Percentiles rank a stretch among this genome's conserved stretches.
phyloP scores from a whole-genome alignment of 2,888 invertebrate genomes.

The Oxyteleia sp. region DNA sequence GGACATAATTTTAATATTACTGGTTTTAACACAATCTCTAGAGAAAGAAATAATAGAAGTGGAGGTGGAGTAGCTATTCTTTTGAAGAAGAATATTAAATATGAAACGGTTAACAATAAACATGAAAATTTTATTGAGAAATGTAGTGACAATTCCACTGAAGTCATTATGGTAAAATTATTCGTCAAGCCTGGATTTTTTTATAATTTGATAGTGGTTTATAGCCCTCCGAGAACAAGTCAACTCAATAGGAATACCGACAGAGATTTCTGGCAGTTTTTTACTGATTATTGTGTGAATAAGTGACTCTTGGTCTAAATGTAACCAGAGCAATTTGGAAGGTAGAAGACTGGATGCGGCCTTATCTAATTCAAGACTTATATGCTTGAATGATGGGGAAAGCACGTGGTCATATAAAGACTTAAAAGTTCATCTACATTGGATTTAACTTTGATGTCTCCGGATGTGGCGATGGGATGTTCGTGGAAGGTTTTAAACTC shows the following conservation, averaged over 20 bases:
- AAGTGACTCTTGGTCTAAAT: not conserved
- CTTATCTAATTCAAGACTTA: not conserved
- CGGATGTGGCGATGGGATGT: not conserved
- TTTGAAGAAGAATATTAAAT: constrained; percentile 14
- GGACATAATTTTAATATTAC: not conserved
- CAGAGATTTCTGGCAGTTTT: not conserved
- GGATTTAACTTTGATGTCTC: constrained; percentile 15
- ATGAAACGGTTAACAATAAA: constrained; percentile 1
- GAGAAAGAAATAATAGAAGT: not conserved
- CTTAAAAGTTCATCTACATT: not conserved
- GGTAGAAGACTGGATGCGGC: not conserved
- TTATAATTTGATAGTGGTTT: constrained; percentile 1
- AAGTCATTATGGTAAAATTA: not conserved
- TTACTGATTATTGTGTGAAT: not conserved
- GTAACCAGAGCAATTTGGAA: not conserved
- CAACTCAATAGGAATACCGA: not conserved
- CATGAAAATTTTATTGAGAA: not conserved
- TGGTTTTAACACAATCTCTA: not conserved
- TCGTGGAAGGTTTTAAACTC: not conserved
- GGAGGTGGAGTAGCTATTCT: constrained; percentile 1
- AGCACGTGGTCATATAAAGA: constrained; percentile 3
- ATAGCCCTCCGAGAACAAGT: not conserved
- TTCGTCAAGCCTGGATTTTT: not conserved
- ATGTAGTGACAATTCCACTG: not conserved
- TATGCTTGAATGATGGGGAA: constrained; percentile 16